Conservation (phyloP, 2,888 invertebrate genomes). For the Athalia rosae region DNA sequence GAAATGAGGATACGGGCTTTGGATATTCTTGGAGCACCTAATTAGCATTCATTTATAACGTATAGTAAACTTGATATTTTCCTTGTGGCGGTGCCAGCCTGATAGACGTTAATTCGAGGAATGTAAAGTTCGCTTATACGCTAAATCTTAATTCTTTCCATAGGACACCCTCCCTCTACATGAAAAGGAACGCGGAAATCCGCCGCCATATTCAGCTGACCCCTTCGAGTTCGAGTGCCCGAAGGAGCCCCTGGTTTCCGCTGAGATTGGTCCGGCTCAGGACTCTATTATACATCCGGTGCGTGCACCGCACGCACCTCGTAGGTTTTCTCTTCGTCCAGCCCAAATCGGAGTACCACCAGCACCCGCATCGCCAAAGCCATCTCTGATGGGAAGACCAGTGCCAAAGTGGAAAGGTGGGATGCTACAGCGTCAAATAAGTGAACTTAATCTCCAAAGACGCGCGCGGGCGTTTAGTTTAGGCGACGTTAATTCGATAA, state of each 20-base stretch:
- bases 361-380: constrained; percentile 43
- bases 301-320: constrained; percentile 48
- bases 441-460: constrained; percentile 64
- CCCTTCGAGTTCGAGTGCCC: constrained; percentile 63
- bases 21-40: no score
- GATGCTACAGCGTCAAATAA: constrained; percentile 68
- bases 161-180: constrained; percentile 23
- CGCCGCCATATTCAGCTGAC: constrained; percentile 55
- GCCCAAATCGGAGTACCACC: constrained; percentile 58
- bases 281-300: constrained; percentile 64
- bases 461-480: constrained; percentile 69
- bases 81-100: no score
- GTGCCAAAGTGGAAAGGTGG: constrained; percentile 69
- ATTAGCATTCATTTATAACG: no score
- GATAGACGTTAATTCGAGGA: background rate
- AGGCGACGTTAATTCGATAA: constrained; percentile 66
- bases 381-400: constrained; percentile 43
- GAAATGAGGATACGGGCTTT: no score
- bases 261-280: constrained; percentile 60
- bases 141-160: background rate
- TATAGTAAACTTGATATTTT: no score
- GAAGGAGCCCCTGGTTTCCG: constrained; percentile 64
- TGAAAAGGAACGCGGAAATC: constrained; percentile 51
- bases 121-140: background rate
- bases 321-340: constrained; percentile 66